A percentile compares a stretch with the other conserved stretches of the same genome.
Evolutionary conservation across 2,888 invertebrate species (phyloP).

Genomic region (Heliconius charithonia): DNA sequence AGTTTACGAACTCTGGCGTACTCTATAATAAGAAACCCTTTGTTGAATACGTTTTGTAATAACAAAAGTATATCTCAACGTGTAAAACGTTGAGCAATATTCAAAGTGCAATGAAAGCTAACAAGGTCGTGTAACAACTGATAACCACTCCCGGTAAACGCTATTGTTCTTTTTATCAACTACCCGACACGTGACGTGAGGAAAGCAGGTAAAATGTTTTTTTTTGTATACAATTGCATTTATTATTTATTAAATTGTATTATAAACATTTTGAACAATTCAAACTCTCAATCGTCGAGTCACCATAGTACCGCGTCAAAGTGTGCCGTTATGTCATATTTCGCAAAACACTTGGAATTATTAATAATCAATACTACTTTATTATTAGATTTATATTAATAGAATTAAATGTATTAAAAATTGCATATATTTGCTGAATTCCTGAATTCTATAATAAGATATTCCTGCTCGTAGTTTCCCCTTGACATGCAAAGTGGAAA

Average conservation of each 20-base stretch:
- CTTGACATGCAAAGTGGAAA: constrained; percentile 28
- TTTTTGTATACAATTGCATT: neutral
- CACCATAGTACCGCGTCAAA: neutral
- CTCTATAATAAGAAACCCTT: constrained; percentile 17
- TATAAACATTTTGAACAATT: too few species aligned
- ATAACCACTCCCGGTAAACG: constrained; percentile 22
- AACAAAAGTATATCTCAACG: constrained; percentile 2
- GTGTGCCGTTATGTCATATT: neutral
- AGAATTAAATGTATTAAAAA: neutral
- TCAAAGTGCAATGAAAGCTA: constrained; percentile 27
- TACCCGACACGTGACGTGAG: constrained; percentile 17
- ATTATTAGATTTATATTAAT: constrained; percentile 11
- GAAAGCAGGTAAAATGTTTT: neutral
- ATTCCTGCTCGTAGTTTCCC: constrained; percentile 18
- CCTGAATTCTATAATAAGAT: constrained; percentile 21
- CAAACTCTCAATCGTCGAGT: too few species aligned
- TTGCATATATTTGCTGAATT: neutral
- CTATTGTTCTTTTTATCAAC: constrained; percentile 25
- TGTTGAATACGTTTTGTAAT: constrained; percentile 13
- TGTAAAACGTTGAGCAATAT: constrained; percentile 26
- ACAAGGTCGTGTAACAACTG: constrained; percentile 31
- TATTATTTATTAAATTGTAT: too few species aligned
- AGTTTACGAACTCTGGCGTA: constrained; percentile 10
- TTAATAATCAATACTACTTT: neutral
- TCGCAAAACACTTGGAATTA: neutral